Evolutionary conservation across 2,113 vertebrate genomes (phyloP).

Genomic region (Chloropsis hardwickii): DNA sequence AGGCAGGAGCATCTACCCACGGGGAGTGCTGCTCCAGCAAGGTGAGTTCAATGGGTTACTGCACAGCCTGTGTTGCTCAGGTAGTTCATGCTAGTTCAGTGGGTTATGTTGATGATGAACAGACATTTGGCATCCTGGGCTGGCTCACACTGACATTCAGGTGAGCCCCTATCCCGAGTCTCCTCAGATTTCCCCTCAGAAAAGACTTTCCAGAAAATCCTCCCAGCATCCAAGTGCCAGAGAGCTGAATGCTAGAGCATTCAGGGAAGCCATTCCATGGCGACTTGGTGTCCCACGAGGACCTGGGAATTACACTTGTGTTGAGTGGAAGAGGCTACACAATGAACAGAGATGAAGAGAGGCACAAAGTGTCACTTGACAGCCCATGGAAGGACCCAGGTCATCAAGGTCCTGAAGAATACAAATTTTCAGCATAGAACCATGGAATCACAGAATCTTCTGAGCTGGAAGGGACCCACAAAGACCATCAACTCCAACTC

Average conservation of each 20-base stretch:
- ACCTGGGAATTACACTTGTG: neutral
- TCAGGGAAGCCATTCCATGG: neutral
- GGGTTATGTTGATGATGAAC: neutral
- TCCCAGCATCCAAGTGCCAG: neutral
- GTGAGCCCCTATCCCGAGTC: neutral
- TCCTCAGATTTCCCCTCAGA: neutral
- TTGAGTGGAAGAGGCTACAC: neutral
- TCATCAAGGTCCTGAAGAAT: neutral
- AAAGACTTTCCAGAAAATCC: neutral
- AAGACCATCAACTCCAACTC: neutral
- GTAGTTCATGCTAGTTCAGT: constrained; percentile 45
- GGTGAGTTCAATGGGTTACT: constrained; percentile 30
- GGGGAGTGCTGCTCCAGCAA: constrained; percentile 8
- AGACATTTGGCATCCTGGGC: neutral
- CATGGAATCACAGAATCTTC: neutral
- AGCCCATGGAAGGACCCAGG: neutral
- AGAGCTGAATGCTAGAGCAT: neutral
- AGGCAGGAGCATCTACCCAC: neutral
- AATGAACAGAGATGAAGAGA: neutral
- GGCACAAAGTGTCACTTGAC: neutral
- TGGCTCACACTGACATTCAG: neutral
- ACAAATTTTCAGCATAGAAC: neutral
- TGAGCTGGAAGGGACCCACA: neutral
- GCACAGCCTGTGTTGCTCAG: neutral
- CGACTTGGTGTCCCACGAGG: neutral